phyloP scores from a whole-genome alignment of 2,888 invertebrate species.

The Ligdia adustata region DNA sequence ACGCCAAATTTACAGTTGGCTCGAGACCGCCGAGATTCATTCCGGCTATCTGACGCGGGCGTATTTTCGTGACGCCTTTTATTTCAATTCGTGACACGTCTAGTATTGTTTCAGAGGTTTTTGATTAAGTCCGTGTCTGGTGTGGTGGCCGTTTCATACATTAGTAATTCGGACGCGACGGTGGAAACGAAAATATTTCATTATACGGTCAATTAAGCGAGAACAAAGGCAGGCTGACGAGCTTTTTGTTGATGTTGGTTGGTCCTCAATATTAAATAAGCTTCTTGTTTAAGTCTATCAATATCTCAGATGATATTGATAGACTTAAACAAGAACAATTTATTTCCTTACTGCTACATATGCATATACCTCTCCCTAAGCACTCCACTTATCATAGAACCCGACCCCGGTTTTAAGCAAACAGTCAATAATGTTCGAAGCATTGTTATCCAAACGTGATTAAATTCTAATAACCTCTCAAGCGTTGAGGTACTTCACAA shows the following conservation, averaged over 20 bases:
- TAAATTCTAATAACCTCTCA: too few species aligned
- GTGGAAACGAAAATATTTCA: constrained; percentile 38
- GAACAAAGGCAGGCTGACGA: constrained; percentile 44
- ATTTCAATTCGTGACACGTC: constrained; percentile 27
- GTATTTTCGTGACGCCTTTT: constrained; percentile 21
- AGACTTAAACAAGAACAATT: too few species aligned
- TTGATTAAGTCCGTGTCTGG: constrained; percentile 20
- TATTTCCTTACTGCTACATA: too few species aligned
- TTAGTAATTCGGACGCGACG: constrained; percentile 29
- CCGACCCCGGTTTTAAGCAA: too few species aligned
- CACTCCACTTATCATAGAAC: too few species aligned
- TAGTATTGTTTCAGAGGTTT: constrained; percentile 27
- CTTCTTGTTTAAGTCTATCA: too few species aligned
- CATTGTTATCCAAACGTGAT: too few species aligned
- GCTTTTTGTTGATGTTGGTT: constrained; percentile 5
- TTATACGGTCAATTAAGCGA: constrained; percentile 50
- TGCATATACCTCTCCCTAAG: too few species aligned
- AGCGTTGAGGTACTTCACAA: too few species aligned
- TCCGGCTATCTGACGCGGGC: constrained; percentile 10
- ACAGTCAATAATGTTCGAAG: too few species aligned
- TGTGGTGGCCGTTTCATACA: constrained; percentile 19
- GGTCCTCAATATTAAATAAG: too few species aligned
- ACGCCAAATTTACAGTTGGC: constrained; percentile 49
- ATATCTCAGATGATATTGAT: too few species aligned
- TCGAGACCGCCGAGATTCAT: constrained; percentile 22